These are phyloP conservation scores for Tetrao urogallus DNA, from an alignment of 2,113 vertebrate genomes.

Conservation along the genomic window DNA sequence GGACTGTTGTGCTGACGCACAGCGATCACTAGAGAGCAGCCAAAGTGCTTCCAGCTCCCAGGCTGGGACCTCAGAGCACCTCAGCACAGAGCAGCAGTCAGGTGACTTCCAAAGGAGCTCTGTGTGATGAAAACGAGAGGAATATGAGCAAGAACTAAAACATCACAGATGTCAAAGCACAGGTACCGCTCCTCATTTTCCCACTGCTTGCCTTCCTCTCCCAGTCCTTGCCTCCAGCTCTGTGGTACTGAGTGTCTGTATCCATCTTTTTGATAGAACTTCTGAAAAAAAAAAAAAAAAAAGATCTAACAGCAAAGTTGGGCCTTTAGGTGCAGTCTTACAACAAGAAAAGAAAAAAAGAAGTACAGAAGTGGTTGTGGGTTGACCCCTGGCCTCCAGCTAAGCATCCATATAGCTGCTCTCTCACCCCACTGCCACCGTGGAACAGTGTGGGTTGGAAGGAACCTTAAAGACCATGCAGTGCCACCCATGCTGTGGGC, in stretches of 20 bases:
- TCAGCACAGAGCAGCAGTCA: no score
- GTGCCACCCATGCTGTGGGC: no score
- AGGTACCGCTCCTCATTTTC: no score
- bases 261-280: background rate
- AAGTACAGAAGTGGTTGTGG: background rate
- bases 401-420: background rate
- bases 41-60: rapidly evolving
- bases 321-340: background rate
- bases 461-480: no score
- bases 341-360: background rate
- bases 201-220: background rate
- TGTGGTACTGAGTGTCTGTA: background rate
- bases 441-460: no score
- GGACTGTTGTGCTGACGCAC: background rate
- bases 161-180: rapidly evolving
- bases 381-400: background rate
- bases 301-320: background rate
- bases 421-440: background rate
- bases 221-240: background rate
- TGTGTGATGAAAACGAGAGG: background rate
- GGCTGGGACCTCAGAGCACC: no score
- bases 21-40: background rate
- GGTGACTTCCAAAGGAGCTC: background rate
- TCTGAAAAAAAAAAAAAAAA: background rate
- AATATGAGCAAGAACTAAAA: background rate